Conservation (phyloP, 2,797 vertebrate genomes). For the Scyliorhinus canicula region DNA sequence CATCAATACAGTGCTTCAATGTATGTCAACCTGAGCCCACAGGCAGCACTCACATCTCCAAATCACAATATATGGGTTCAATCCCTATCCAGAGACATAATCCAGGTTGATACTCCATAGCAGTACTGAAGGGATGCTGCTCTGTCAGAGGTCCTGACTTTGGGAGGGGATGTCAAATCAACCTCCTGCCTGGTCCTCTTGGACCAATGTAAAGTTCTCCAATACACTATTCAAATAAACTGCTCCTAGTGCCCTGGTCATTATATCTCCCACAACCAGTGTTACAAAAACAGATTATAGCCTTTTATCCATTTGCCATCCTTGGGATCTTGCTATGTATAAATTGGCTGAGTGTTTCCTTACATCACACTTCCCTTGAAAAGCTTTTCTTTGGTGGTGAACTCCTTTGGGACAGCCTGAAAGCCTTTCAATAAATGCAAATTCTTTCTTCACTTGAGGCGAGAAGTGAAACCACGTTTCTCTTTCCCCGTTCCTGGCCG, state of each 20-base stretch:
- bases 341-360: no score
- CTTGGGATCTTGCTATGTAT: no score
- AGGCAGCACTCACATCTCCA: background rate
- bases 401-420: no score
- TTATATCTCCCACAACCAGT: background rate
- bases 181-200: background rate
- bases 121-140: background rate
- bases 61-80: background rate
- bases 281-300: no score
- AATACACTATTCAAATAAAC: background rate
- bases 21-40: background rate
- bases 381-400: no score
- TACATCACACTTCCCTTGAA: no score
- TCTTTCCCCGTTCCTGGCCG: no score
- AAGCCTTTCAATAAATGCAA: no score
- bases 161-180: background rate
- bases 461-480: no score
- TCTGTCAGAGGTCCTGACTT: background rate
- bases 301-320: no score
- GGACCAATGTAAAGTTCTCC: background rate
- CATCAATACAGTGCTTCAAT: background rate
- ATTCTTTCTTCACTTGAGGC: no score
- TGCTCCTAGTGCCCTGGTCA: background rate
- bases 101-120: no score
- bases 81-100: background rate